phyloP scores from a whole-genome alignment of 2,888 invertebrate species.

The Clepsis dumicolana region DNA sequence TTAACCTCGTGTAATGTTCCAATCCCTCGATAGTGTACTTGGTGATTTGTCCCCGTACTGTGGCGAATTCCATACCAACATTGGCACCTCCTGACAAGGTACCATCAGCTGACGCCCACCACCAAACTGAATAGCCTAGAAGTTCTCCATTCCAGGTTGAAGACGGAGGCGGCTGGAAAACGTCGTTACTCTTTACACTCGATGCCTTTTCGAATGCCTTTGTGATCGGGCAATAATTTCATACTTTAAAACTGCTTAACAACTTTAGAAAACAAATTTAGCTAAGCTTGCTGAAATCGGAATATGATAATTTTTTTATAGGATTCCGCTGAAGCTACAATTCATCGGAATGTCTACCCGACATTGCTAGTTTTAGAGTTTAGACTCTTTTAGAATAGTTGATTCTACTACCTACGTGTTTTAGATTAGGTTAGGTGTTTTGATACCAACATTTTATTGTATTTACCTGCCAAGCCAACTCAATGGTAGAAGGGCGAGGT shows the following conservation, averaged over 20 bases:
- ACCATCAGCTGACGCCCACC: constrained; percentile 83
- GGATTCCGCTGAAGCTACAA: background rate
- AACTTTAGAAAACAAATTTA: background rate
- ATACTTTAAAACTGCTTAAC: background rate
- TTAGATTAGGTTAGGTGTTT: too few relatives aligned
- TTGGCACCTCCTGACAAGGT: constrained; percentile 70
- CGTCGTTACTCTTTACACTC: background rate
- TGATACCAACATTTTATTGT: too few relatives aligned
- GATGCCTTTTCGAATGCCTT: background rate
- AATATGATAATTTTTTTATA: background rate
- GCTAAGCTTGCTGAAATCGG: background rate
- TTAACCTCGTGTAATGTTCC: constrained; percentile 91
- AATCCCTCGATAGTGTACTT: constrained; percentile 90
- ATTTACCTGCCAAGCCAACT: constrained; percentile 78
- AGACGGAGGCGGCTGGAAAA: constrained; percentile 87
- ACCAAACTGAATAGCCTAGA: constrained; percentile 91
- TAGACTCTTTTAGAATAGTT: too few relatives aligned
- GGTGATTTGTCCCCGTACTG: constrained; percentile 90
- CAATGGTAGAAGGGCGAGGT: constrained; percentile 71
- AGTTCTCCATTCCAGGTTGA: constrained; percentile 92
- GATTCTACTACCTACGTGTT: too few relatives aligned
- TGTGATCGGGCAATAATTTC: background rate
- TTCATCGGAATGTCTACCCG: background rate
- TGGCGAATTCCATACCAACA: constrained; percentile 86
- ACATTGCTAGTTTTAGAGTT: background rate